Conservation (phyloP, 1,140 invertebrate species). For the Epicauta chinensis region DNA sequence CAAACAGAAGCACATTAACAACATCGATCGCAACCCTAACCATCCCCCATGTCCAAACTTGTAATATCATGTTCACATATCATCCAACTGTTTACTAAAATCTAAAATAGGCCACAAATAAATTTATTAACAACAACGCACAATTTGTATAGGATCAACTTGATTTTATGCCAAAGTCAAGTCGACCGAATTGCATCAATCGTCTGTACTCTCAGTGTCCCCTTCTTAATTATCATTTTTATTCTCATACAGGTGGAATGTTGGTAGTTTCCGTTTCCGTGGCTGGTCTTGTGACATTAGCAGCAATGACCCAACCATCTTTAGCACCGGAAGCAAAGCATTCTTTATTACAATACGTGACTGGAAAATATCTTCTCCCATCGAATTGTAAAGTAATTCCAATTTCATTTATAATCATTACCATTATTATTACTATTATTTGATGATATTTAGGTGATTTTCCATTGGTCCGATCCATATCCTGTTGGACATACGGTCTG, state of each 20-base stretch:
- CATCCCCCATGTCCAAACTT: too few species aligned
- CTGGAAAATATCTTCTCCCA: conserved; percentile 82
- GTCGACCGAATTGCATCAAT: too few species aligned
- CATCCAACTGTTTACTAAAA: too few species aligned
- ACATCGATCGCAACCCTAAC: too few species aligned
- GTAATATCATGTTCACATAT: too few species aligned
- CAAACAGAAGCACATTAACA: too few species aligned
- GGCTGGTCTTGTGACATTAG: conserved; percentile 75
- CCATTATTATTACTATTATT: not conserved
- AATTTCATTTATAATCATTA: not conserved
- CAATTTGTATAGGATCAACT: too few species aligned
- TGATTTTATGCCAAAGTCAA: too few species aligned
- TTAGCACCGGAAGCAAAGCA: conserved; percentile 80
- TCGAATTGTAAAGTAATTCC: conserved; percentile 65
- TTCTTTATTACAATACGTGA: conserved; percentile 83
- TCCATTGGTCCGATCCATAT: conserved; percentile 80
- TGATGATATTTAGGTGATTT: conserved; percentile 49
- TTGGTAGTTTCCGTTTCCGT: conserved; percentile 78
- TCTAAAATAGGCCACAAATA: too few species aligned
- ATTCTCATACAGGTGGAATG: conserved; percentile 62
- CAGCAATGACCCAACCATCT: conserved; percentile 80
- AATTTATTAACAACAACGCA: too few species aligned
- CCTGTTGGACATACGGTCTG: conserved; percentile 84
- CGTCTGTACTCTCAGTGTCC: too few species aligned
- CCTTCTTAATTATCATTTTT: not conserved